Percentiles rank a stretch among this genome's conserved stretches.
These are phyloP conservation scores for Sparus aurata DNA, from an alignment of 2,797 vertebrate species.

Conservation along the genomic window DNA sequence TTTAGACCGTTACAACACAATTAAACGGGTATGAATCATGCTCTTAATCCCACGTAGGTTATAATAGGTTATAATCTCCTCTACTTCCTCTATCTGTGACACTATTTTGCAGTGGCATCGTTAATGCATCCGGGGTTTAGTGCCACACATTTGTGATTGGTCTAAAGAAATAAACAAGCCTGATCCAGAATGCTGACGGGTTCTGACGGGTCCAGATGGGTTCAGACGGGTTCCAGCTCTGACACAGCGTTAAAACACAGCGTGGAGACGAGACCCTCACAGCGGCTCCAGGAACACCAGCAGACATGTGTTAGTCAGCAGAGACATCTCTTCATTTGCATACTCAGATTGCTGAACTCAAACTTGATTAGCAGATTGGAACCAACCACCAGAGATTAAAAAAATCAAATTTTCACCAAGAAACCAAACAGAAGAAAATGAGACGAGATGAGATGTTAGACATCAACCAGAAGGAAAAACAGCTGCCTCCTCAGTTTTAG, in stretches of 20 bases:
- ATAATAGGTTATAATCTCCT: too few species aligned
- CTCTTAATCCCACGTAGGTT: background rate
- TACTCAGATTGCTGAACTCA: too few species aligned
- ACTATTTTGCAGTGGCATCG: too few species aligned
- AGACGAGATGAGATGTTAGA: background rate
- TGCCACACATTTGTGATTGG: too few species aligned
- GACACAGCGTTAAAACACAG: too few species aligned
- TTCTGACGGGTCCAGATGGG: too few species aligned
- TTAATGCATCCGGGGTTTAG: too few species aligned
- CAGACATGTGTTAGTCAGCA: background rate
- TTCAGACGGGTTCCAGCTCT: too few species aligned
- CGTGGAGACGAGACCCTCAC: background rate
- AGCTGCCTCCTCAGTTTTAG: background rate
- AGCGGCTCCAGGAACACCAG: background rate
- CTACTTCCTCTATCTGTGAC: too few species aligned
- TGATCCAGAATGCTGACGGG: too few species aligned
- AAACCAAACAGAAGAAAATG: background rate
- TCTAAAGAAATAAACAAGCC: too few species aligned
- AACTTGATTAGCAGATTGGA: background rate
- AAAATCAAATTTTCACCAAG: background rate
- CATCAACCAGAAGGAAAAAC: background rate
- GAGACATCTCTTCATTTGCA: background rate
- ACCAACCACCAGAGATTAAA: background rate
- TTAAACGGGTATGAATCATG: background rate
- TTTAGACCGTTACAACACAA: background rate